A percentile compares a stretch with the other conserved stretches of the same genome.
Evolutionary conservation across 2,113 vertebrate species (phyloP).

Genomic region (Etheostoma spectabile): DNA sequence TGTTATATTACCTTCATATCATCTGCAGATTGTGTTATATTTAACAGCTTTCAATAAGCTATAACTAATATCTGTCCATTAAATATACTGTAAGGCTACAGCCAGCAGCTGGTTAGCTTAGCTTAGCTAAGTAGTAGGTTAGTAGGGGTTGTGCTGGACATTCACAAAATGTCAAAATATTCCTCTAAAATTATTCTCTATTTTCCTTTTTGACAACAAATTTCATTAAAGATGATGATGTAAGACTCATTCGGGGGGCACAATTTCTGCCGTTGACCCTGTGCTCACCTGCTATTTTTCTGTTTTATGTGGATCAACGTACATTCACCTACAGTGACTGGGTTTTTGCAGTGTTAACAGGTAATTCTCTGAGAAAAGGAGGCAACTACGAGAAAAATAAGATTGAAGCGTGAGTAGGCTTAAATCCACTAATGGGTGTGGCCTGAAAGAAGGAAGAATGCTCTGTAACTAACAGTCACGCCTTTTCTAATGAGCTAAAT

Average conservation of each 20-base stretch:
- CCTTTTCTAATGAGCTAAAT: constrained; percentile 19
- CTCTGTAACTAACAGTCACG: neutral
- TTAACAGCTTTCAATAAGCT: constrained; percentile 33
- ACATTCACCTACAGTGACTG: neutral
- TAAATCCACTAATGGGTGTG: neutral
- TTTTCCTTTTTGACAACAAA: neutral
- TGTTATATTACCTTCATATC: constrained; percentile 49
- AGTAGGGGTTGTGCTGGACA: neutral
- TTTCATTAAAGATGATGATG: neutral
- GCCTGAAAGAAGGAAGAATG: neutral
- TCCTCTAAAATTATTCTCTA: neutral
- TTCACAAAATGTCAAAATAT: neutral
- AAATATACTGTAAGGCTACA: neutral
- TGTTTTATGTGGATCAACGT: neutral
- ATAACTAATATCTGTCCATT: neutral
- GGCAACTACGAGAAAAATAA: neutral
- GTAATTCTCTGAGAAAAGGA: neutral
- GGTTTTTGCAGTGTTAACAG: neutral
- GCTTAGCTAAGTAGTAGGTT: neutral
- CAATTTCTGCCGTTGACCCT: neutral
- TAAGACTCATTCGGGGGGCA: neutral
- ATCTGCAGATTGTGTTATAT: constrained; percentile 15
- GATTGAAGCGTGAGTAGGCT: neutral
- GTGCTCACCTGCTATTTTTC: neutral
- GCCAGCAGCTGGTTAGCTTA: neutral